phyloP scores from a whole-genome alignment of 2,113 vertebrate species.

The Gymnobelideus leadbeateri region DNA sequence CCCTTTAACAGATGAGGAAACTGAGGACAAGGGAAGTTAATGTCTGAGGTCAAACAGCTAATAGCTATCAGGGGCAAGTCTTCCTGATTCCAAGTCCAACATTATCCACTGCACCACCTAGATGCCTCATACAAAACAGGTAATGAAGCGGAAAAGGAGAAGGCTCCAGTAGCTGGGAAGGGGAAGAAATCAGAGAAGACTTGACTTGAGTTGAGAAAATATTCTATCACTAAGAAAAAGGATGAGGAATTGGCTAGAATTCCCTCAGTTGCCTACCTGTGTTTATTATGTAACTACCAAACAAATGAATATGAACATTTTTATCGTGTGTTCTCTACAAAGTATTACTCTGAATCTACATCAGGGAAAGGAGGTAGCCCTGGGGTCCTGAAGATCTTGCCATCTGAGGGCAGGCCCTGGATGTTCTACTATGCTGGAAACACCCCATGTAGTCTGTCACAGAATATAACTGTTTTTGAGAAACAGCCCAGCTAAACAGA shows the following conservation, averaged over 20 bases:
- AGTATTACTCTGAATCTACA: neutral
- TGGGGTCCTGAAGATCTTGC: neutral
- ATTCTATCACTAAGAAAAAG: neutral
- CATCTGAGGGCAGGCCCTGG: neutral
- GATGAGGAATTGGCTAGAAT: neutral
- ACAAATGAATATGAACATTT: neutral
- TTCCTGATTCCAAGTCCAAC: neutral
- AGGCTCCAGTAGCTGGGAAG: neutral
- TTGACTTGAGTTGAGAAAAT: neutral
- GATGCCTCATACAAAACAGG: neutral
- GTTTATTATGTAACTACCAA: neutral
- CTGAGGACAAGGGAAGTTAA: neutral
- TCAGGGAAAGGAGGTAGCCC: neutral
- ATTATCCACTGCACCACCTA: neutral
- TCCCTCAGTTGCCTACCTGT: neutral
- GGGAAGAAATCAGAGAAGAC: neutral
- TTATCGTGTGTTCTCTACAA: neutral
- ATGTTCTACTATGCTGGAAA: neutral
- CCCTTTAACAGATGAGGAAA: neutral
- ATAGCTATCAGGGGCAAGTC: neutral
- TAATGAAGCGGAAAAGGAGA: neutral
- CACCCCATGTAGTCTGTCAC: neutral
- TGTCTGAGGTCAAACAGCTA: neutral
- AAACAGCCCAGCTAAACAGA: neutral
- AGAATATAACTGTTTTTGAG: neutral